phyloP scores from a whole-genome alignment of 1,140 invertebrate genomes.

The Drosophila lini region DNA sequence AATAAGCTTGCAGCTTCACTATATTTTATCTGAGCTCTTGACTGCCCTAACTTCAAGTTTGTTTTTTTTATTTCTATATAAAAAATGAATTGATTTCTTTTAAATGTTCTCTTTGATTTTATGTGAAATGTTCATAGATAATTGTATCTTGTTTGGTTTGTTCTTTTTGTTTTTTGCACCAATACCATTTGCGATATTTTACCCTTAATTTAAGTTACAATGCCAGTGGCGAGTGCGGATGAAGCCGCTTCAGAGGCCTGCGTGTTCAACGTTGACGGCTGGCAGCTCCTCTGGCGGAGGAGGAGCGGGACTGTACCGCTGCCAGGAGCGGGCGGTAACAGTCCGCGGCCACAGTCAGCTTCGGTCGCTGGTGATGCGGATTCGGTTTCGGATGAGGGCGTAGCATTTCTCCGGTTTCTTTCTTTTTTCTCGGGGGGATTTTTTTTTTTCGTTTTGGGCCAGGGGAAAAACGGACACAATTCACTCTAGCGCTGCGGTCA shows the following conservation, averaged over 20 bases:
- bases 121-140: slow-evolving; percentile 25
- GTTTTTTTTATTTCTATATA: background rate
- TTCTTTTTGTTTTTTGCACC: slow-evolving; percentile 66
- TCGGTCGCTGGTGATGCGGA: slow-evolving; percentile 25
- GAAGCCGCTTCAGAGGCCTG: slow-evolving; percentile 49
- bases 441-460: slow-evolving; percentile 13
- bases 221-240: slow-evolving; percentile 65
- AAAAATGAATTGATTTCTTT: background rate
- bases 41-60: background rate
- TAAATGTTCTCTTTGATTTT: slow-evolving; percentile 6
- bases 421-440: background rate
- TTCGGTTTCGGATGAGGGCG: slow-evolving; percentile 33
- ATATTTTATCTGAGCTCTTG: slow-evolving; percentile 30
- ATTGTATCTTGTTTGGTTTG: slow-evolving; percentile 37
- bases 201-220: slow-evolving; percentile 84
- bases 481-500: slow-evolving; percentile 71
- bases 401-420: slow-evolving; percentile 51
- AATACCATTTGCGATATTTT: slow-evolving; percentile 84
- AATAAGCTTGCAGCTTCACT: slow-evolving; percentile 54
- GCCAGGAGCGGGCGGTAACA: slow-evolving; percentile 37
- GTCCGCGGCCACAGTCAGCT: slow-evolving; percentile 29
- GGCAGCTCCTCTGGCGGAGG: slow-evolving; percentile 32
- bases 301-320: slow-evolving; percentile 48
- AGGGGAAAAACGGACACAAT: slow-evolving; percentile 53
- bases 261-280: slow-evolving; percentile 60